Conservation (phyloP, 2,113 vertebrate species). For the Erinaceus europaeus region DNA sequence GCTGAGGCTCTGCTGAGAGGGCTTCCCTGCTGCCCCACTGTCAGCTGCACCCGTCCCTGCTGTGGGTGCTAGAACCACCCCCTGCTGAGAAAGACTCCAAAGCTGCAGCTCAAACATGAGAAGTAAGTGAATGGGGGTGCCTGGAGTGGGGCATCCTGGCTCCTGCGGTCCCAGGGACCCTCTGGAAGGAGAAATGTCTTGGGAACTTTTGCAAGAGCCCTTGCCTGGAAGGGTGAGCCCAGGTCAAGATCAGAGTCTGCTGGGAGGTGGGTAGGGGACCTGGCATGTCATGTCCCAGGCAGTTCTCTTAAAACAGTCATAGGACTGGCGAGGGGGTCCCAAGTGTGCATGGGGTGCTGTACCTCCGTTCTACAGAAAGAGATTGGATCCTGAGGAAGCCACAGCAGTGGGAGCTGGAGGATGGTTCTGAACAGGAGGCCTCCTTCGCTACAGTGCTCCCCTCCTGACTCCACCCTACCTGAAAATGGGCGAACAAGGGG, state of each 20-base stretch:
- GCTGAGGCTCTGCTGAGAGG: conserved; percentile 40
- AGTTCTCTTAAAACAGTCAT: not conserved
- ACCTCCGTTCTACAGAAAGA: not conserved
- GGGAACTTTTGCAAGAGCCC: too few relatives aligned
- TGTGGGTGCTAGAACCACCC: too few relatives aligned
- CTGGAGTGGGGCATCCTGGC: too few relatives aligned
- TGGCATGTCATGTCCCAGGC: not conserved
- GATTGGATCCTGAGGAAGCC: not conserved
- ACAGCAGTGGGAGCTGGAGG: not conserved
- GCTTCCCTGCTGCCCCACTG: conserved; percentile 3
- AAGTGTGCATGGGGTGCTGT: too few relatives aligned
- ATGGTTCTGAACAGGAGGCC: not conserved
- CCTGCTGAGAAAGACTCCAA: conserved; percentile 45
- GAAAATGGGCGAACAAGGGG: not conserved
- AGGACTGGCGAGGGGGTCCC: too few relatives aligned
- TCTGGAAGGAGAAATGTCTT: too few relatives aligned
- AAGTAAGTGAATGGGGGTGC: conserved; percentile 70
- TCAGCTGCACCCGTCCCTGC: conserved; percentile 44
- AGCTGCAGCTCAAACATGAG: conserved; percentile 69
- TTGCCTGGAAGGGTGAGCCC: conserved; percentile 21
- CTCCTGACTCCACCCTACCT: not conserved
- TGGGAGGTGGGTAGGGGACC: not conserved
- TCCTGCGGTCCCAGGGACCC: not conserved
- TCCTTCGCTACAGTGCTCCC: too few relatives aligned
- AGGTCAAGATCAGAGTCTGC: not conserved